Conservation (phyloP, 2,797 vertebrate species). For the Smutsia temminckii region DNA sequence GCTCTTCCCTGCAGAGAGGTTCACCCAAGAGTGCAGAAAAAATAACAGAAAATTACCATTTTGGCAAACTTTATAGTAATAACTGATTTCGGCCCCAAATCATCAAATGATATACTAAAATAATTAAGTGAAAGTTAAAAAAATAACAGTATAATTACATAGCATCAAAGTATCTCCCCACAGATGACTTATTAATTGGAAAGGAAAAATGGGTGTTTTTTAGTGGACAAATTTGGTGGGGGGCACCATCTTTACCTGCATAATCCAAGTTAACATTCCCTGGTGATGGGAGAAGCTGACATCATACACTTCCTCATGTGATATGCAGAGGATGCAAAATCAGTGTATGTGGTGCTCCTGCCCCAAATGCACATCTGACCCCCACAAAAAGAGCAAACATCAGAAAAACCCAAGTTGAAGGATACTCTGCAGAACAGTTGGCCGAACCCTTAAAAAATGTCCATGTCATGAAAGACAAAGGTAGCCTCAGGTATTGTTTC, state of each 20-base stretch:
- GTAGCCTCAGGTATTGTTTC: not conserved
- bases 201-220: not conserved
- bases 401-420: not conserved
- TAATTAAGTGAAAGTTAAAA: slow-evolving; percentile 54
- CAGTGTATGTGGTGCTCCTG: not conserved
- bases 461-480: not conserved
- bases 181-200: not conserved
- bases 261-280: not conserved
- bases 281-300: not conserved
- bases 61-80: slow-evolving; percentile 22
- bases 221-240: not conserved
- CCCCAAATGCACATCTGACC: not conserved
- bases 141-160: slow-evolving; percentile 16
- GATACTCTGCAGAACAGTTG: not conserved
- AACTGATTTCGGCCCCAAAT: slow-evolving; percentile 24
- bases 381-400: not conserved
- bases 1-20: not conserved
- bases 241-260: not conserved
- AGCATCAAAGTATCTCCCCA: not conserved
- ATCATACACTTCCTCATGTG: not conserved
- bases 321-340: not conserved
- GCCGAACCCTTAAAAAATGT: not conserved
- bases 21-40: not conserved
- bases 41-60: slow-evolving; percentile 39
- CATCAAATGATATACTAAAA: not conserved